phyloP scores from a whole-genome alignment of 2,113 vertebrate species.

The Maccullochella peelii region DNA sequence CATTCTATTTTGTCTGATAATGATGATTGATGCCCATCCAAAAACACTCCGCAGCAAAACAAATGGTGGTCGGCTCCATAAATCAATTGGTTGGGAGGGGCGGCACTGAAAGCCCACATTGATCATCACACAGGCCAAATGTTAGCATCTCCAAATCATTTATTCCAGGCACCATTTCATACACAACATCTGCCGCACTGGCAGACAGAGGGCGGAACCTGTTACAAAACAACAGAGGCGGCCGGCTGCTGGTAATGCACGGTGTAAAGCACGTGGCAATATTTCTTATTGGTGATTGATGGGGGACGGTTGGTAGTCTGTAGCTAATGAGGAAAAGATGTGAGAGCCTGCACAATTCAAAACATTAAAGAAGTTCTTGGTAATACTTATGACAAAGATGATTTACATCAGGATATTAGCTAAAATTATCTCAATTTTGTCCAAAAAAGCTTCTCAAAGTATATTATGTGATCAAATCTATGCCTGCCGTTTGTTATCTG shows the following conservation, averaged over 20 bases:
- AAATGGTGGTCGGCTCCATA: slow-evolving; percentile 50
- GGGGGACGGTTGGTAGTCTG: background rate
- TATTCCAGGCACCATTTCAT: slow-evolving; percentile 55
- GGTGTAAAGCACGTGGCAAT: background rate
- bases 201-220: slow-evolving; percentile 38
- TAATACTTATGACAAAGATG: background rate
- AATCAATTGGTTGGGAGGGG: slow-evolving; percentile 63
- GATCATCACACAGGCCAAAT: slow-evolving; percentile 68
- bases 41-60: slow-evolving; percentile 46
- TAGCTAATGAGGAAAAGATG: background rate
- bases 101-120: slow-evolving; percentile 54
- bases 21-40: slow-evolving; percentile 61
- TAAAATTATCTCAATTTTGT: background rate
- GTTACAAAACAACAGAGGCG: slow-evolving; percentile 29
- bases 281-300: slow-evolving; percentile 14
- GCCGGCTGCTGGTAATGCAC: background rate
- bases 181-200: slow-evolving; percentile 62
- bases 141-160: slow-evolving; percentile 67
- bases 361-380: background rate
- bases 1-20: slow-evolving; percentile 56
- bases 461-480: background rate
- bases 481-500: background rate
- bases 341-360: background rate
- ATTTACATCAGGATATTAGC: background rate
- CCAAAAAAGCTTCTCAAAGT: background rate